Conservation (phyloP, 2,888 invertebrate species). For the Hybos culiciformis region DNA sequence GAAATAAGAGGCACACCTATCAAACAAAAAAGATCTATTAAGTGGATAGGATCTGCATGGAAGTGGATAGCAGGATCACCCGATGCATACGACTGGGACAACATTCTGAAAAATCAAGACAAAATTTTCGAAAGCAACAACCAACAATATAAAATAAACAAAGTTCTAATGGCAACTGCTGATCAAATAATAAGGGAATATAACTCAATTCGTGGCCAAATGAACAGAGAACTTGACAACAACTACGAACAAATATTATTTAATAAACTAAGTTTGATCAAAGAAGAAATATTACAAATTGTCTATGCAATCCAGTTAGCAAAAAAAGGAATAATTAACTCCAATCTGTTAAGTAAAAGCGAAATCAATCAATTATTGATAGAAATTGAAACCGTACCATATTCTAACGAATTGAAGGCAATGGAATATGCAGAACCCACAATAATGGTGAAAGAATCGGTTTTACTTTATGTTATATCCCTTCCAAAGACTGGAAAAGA, state of each 20-base stretch:
- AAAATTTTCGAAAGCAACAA: constrained; percentile 4
- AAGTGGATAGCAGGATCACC: constrained; percentile 1
- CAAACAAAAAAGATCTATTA: constrained; percentile 4
- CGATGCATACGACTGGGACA: constrained; percentile 6
- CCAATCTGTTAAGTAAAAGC: background rate
- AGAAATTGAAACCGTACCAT: constrained; percentile 3
- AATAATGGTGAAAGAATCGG: background rate
- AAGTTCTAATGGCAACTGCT: background rate
- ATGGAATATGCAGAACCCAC: constrained; percentile 4
- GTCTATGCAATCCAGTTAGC: background rate
- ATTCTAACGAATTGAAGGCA: constrained; percentile 6
- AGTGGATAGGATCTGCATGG: constrained; percentile 7
- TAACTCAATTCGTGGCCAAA: background rate
- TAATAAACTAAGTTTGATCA: background rate
- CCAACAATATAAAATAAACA: constrained; percentile 6
- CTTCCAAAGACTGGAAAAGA: constrained; percentile 2
- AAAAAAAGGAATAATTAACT: background rate
- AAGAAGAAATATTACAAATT: constrained; percentile 1
- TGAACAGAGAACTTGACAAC: background rate
- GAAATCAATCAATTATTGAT: background rate
- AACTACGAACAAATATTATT: constrained; percentile 1
- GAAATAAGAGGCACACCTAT: background rate
- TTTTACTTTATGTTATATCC: constrained; percentile 1
- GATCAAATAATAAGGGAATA: background rate
- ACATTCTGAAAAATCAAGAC: constrained; percentile 3